A percentile compares a stretch with the other conserved stretches of the same genome.
These are phyloP conservation scores for Anniella stebbinsi DNA, from an alignment of 2,797 vertebrate genomes.

Conservation along the genomic window DNA sequence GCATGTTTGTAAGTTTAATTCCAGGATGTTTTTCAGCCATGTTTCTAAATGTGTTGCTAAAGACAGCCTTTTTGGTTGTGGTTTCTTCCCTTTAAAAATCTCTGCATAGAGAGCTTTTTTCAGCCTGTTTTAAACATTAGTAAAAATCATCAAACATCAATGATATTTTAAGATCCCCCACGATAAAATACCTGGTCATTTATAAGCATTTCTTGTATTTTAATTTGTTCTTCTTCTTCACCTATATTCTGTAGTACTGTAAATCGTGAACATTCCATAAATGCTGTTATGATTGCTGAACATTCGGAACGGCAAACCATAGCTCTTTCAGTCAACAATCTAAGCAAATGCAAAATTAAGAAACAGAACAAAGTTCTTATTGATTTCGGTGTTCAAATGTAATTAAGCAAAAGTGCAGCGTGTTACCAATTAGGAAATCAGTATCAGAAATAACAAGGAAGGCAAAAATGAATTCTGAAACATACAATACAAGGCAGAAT, in stretches of 20 bases:
- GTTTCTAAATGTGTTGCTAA: not conserved
- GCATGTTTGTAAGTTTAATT: not conserved
- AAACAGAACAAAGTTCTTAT: not conserved
- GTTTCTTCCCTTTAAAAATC: not conserved
- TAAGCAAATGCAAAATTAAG: slow-evolving; percentile 68
- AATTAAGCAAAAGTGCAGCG: not conserved
- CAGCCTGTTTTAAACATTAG: not conserved
- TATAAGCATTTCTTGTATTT: slow-evolving; percentile 87
- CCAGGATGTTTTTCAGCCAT: not conserved
- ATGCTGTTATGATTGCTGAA: slow-evolving; percentile 86
- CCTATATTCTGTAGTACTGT: slow-evolving; percentile 82
- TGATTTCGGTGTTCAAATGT: not conserved
- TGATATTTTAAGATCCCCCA: not conserved
- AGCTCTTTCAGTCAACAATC: slow-evolving; percentile 89
- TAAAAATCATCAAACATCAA: not conserved
- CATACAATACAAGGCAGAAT: not conserved
- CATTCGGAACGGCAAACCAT: slow-evolving; percentile 86
- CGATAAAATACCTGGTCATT: slow-evolving; percentile 85
- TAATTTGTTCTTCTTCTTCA: slow-evolving; percentile 77
- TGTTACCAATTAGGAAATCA: not conserved
- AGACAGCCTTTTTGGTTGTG: not conserved
- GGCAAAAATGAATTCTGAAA: not conserved
- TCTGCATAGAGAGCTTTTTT: not conserved
- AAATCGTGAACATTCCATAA: slow-evolving; percentile 92
- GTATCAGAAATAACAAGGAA: not conserved